Conservation (phyloP, 2,797 vertebrate genomes). For the Acomys russatus region DNA sequence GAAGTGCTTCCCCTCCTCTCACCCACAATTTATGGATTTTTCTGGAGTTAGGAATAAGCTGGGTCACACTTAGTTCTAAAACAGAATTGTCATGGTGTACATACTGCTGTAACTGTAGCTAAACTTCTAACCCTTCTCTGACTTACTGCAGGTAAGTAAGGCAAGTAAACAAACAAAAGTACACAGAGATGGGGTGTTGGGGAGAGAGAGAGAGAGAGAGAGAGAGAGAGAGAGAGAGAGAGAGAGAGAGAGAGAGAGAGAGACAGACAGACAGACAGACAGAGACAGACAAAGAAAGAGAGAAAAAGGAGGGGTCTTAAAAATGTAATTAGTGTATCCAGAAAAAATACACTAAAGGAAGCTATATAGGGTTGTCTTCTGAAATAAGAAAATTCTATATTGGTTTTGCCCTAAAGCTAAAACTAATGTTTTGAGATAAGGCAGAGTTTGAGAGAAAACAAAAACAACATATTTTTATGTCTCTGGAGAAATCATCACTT, state of each 20-base stretch:
- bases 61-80: conserved; percentile 59
- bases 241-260: neutral
- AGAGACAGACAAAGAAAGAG: neutral
- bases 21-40: conserved; percentile 44
- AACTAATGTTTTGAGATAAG: conserved; percentile 42
- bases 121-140: neutral
- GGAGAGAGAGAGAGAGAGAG: neutral
- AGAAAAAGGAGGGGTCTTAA: neutral
- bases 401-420: conserved; percentile 1
- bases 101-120: neutral
- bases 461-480: conserved; percentile 26
- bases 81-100: conserved; percentile 32
- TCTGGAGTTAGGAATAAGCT: conserved; percentile 20
- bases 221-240: neutral
- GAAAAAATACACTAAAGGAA: neutral
- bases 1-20: conserved; percentile 82
- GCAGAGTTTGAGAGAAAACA: conserved; percentile 29
- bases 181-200: neutral
- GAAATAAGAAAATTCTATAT: conserved; percentile 49
- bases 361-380: neutral
- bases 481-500: conserved; percentile 5
- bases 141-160: neutral
- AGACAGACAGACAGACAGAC: neutral
- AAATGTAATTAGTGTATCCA: conserved; percentile 12
- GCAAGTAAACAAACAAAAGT: neutral